phyloP scores from a whole-genome alignment of 1,140 invertebrate species.

The Aphelinus atriplicis region DNA sequence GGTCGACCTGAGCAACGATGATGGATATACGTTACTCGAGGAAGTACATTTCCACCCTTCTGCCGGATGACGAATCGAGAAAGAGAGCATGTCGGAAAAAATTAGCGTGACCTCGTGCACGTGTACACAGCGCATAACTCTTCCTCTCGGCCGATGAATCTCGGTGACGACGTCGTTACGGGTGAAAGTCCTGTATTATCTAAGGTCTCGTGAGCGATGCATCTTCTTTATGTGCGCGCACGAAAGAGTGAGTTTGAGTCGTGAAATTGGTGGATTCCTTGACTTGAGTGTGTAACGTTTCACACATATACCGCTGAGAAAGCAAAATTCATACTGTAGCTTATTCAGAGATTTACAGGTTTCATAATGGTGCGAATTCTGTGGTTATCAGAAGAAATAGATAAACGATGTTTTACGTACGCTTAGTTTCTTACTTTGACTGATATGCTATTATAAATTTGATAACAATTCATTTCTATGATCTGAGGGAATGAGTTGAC shows the following conservation, averaged over 20 bases:
- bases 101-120: background rate
- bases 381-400: too few relatives aligned
- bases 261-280: constrained; percentile 33
- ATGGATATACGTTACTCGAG: constrained; percentile 5
- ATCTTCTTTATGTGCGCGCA: background rate
- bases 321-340: too few relatives aligned
- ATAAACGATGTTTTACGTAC: too few relatives aligned
- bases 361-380: too few relatives aligned
- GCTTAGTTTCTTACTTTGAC: too few relatives aligned
- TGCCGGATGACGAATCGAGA: background rate
- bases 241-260: background rate
- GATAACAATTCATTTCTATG: too few relatives aligned
- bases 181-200: constrained; percentile 30
- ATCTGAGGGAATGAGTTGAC: too few relatives aligned
- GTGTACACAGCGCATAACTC: background rate
- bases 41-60: background rate
- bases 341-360: too few relatives aligned
- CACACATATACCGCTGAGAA: too few relatives aligned
- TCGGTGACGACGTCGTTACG: background rate
- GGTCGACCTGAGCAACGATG: background rate
- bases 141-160: background rate
- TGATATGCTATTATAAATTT: too few relatives aligned
- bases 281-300: background rate
- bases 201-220: background rate
- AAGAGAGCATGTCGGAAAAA: background rate